Evolutionary conservation across 64 coral and sea anemone species (phyloP).

Genomic region (Porites lutea): DNA sequence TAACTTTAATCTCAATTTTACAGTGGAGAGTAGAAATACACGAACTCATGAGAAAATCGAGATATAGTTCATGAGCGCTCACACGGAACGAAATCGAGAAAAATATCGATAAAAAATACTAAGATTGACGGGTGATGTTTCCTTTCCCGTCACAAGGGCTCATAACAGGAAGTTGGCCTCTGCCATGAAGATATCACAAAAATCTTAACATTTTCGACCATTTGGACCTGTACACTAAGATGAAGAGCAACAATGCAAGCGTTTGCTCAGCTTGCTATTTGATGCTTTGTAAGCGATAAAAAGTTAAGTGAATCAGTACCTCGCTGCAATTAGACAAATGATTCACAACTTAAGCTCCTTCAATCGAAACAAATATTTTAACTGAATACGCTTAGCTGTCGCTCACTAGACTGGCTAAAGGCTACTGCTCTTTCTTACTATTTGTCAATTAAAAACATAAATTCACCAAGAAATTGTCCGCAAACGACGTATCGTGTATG

Average conservation of each 20-base stretch:
- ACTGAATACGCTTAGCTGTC: constrained; percentile 44
- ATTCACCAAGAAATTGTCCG: constrained; percentile 12
- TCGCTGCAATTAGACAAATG: constrained; percentile 92
- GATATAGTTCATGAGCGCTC: constrained; percentile 41
- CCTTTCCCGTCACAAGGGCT: constrained; percentile 42
- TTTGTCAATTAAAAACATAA: constrained; percentile 24
- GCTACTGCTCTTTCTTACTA: background rate
- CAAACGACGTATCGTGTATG: background rate
- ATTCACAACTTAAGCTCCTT: constrained; percentile 90
- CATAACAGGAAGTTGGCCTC: constrained; percentile 91
- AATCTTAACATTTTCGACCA: constrained; percentile 90
- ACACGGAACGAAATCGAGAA: constrained; percentile 49
- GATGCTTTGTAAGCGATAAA: constrained; percentile 88
- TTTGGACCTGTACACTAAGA: constrained; percentile 80
- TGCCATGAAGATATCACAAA: constrained; percentile 90
- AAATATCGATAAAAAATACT: constrained; percentile 74
- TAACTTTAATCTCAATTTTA: constrained; percentile 37
- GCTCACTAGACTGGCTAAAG: constrained; percentile 5
- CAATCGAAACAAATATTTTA: constrained; percentile 93
- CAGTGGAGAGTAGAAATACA: constrained; percentile 42
- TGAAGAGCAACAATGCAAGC: constrained; percentile 74
- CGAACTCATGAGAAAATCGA: constrained; percentile 50
- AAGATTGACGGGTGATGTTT: constrained; percentile 75
- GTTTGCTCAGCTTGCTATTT: constrained; percentile 85
- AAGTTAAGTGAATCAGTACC: constrained; percentile 80